Conservation (phyloP, 2,888 invertebrate genomes). For the Escarpia spicata region DNA sequence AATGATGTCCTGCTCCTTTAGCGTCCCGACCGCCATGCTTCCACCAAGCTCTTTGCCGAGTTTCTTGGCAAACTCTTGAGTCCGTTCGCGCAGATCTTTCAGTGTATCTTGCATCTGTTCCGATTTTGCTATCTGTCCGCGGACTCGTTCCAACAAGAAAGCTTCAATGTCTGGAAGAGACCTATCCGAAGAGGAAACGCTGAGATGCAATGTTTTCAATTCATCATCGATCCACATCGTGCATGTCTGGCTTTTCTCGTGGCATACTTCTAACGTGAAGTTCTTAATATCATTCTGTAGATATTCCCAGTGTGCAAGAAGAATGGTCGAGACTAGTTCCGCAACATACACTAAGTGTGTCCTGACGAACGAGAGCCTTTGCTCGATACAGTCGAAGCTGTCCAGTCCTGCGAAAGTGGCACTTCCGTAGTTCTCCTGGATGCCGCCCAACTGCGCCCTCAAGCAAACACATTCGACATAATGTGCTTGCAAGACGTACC, state of each 20-base stretch:
- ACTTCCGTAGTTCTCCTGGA: background rate
- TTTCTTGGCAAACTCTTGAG: background rate
- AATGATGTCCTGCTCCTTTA: background rate
- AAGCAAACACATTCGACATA: background rate
- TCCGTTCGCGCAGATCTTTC: background rate
- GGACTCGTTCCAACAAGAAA: background rate
- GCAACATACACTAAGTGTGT: background rate
- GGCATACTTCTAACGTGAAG: background rate
- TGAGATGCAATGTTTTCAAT: background rate
- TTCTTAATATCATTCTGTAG: background rate
- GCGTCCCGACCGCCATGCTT: background rate
- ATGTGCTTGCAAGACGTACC: background rate
- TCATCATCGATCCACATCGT: background rate
- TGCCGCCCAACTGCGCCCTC: background rate
- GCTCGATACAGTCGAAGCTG: background rate
- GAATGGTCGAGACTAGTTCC: background rate
- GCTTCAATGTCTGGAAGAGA: background rate
- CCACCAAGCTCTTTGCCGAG: background rate
- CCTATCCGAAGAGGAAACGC: background rate
- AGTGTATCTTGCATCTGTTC: background rate
- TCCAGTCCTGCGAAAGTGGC: background rate
- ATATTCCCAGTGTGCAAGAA: background rate
- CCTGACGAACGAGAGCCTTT: background rate
- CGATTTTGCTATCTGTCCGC: background rate
- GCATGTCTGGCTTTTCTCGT: background rate